Conservation (phyloP, 2,113 vertebrate species). For the human (Homo sapiens) region GRCh38 chr5:117545501-117546000, state of each 20-base stretch:
- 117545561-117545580: no score
- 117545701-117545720: background rate
- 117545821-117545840: background rate
- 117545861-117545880: background rate
- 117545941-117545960: background rate
- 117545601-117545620: no score
- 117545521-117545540: no score
- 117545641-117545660: no score
- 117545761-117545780: background rate
- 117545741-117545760: background rate
- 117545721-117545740: background rate
- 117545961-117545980: slow-evolving; percentile 27
- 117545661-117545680: no score
- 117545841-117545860: background rate
- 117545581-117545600: no score
- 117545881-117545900: background rate
- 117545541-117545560: no score
- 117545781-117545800: background rate
- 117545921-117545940: background rate
- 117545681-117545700: no score
- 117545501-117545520: no score
- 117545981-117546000: background rate
- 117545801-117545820: background rate
- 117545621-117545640: no score
- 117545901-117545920: background rate